Evolutionary conservation across 2,797 vertebrate species (phyloP).

Genomic region (Hyperoplus lanceolatus): DNA sequence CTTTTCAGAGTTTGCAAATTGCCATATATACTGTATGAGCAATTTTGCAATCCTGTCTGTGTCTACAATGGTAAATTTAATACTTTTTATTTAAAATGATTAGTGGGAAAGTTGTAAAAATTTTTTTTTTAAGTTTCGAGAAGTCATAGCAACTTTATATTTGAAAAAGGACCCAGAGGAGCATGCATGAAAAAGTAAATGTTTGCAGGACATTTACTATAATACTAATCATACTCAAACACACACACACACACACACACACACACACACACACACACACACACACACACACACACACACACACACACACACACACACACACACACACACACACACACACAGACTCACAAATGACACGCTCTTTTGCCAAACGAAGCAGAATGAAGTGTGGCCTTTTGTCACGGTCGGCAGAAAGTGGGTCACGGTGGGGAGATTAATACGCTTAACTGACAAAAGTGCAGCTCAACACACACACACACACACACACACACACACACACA

Average conservation of each 20-base stretch:
- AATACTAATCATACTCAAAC: background rate
- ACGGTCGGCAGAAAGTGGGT: constrained; percentile 59
- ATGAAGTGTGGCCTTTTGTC: constrained; percentile 49
- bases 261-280: background rate
- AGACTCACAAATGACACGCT: constrained; percentile 32
- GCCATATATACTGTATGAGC: background rate
- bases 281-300: background rate
- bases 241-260: background rate
- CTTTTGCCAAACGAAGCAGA: constrained; percentile 66
- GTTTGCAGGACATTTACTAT: background rate
- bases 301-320: background rate
- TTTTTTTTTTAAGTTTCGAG: background rate
- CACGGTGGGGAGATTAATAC: constrained; percentile 26
- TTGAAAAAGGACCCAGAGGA: background rate
- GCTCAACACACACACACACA: background rate
- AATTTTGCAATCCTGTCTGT: background rate
- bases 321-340: constrained; percentile 25
- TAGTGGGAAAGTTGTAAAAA: background rate
- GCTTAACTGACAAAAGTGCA: constrained; percentile 46
- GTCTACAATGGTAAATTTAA: background rate
- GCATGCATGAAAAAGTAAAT: background rate
- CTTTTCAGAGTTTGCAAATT: no score
- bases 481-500: background rate
- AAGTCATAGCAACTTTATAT: background rate
- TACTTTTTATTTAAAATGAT: background rate